A percentile compares a stretch with the other conserved stretches of the same genome.
Evolutionary conservation across 2,113 vertebrate species (phyloP).

Genomic region (Ptyas mucosa): DNA sequence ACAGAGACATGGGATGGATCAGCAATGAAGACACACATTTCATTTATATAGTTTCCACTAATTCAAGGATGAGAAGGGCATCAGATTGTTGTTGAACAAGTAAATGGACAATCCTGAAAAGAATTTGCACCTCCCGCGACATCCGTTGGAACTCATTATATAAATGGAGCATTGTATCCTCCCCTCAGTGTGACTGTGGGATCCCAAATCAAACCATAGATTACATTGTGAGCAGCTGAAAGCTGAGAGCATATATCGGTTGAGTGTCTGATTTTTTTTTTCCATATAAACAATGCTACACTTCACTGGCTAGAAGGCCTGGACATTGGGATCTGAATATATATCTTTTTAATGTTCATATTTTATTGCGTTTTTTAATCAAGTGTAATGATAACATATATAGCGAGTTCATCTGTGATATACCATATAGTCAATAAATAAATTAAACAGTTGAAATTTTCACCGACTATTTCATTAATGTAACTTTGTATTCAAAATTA

Average conservation of each 20-base stretch:
- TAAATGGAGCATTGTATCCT: not conserved
- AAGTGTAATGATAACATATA: not conserved
- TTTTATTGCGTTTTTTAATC: not conserved
- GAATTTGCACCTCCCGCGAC: not conserved
- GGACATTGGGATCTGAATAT: not conserved
- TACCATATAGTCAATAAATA: not conserved
- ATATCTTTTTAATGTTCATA: not conserved
- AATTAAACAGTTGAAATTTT: not conserved
- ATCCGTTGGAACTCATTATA: not conserved
- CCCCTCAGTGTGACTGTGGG: not conserved
- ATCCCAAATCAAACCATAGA: not conserved
- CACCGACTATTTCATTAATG: not conserved
- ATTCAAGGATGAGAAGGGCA: not conserved
- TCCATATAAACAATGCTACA: not conserved
- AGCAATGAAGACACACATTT: not conserved
- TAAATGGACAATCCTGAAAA: not conserved
- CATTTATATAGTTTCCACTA: not conserved
- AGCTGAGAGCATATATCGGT: not conserved
- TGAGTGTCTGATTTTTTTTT: not conserved
- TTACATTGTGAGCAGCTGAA: not conserved
- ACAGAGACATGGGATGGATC: not conserved
- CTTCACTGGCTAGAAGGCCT: not conserved
- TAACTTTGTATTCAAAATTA: not conserved
- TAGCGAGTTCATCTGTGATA: not conserved
- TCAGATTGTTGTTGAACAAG: not conserved